Evolutionary conservation across 2,113 vertebrate genomes (phyloP), one percentile per base, ranked within the genome.

Genomic region (Tupaia chinensis): DNA sequence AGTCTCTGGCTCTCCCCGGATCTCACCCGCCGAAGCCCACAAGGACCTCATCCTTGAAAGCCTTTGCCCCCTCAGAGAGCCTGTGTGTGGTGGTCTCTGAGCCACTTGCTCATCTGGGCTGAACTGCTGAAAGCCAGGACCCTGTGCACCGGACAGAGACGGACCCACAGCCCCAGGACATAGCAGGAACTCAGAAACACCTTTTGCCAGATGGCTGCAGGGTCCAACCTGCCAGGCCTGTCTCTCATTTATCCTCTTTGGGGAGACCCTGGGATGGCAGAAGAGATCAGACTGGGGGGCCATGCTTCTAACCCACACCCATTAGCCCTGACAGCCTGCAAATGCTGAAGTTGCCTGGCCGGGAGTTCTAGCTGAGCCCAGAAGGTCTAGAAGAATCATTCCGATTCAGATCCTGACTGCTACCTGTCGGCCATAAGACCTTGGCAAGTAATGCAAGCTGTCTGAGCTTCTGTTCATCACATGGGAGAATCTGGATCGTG

Each of bases 311-410:
- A 27, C 53, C 3, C 12, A 65, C 11, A 79, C 5, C 60, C 66
- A 27, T 0, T 0, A 7, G 34, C 69, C n/a, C 25, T 12, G 32
- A 65, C 14, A 5, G 20, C 22, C 25, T 1, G 1, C 22, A 53
- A 44, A 34, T 16, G 72, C 76, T 0, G 1, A 20, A 34, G 56
- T 9, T 11, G 6, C 58, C 44, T 32, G 9, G 58, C 22, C 25
- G 3, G 0, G 1, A 68, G 20, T 14, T 20, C 9, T 44, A 44
- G 44, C 44, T 27, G 17, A 56, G 11, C 81, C 16, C 3, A 0
- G 4, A 70, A 77, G 74, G 66, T 29, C 61, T 15, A 20, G 56
- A 44, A 81, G 12, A 44, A 76, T 9, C 0, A 1, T 69, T 53
- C 76, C 6, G 53, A 65, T 44, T 44, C 44, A 44, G 44, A 44